phyloP scores from a whole-genome alignment of 2,113 vertebrate genomes.

The Anhinga rufa region DNA sequence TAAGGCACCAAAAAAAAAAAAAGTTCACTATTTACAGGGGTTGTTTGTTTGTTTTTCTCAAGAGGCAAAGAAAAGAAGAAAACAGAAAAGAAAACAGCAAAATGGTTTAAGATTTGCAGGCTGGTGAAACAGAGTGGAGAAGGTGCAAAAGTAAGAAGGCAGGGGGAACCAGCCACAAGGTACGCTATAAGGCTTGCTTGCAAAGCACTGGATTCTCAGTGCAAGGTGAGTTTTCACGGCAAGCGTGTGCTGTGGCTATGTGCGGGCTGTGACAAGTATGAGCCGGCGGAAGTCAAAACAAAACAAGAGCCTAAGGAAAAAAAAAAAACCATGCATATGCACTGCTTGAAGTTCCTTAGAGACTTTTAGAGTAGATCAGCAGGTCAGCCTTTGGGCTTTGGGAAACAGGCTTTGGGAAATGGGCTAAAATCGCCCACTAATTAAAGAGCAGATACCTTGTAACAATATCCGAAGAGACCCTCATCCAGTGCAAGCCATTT shows the following conservation, averaged over 20 bases:
- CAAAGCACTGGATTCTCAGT: not conserved
- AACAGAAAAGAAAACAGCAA: not conserved
- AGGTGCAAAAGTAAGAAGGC: not conserved
- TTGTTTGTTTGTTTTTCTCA: not conserved
- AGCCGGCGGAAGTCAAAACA: not conserved
- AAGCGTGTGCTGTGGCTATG: fast-evolving
- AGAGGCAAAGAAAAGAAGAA: not conserved
- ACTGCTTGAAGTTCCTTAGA: not conserved
- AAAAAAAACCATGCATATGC: not conserved
- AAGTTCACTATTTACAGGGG: too few species aligned
- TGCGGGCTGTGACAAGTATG: not conserved
- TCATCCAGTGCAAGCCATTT: too few species aligned
- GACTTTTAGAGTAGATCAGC: not conserved
- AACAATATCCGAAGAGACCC: not conserved
- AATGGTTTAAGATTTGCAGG: not conserved
- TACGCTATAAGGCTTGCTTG: fast-evolving
- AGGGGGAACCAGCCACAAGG: not conserved
- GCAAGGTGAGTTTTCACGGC: fast-evolving
- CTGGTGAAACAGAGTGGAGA: not conserved
- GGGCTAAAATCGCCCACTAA: fast-evolving
- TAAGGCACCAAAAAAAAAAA: not conserved
- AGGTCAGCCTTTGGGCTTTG: too few species aligned
- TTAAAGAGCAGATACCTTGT: fast-evolving
- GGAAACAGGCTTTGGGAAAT: not conserved
- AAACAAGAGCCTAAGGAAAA: not conserved